Conservation (phyloP, 1,140 invertebrate species). For the Nilaparvata lugens region DNA sequence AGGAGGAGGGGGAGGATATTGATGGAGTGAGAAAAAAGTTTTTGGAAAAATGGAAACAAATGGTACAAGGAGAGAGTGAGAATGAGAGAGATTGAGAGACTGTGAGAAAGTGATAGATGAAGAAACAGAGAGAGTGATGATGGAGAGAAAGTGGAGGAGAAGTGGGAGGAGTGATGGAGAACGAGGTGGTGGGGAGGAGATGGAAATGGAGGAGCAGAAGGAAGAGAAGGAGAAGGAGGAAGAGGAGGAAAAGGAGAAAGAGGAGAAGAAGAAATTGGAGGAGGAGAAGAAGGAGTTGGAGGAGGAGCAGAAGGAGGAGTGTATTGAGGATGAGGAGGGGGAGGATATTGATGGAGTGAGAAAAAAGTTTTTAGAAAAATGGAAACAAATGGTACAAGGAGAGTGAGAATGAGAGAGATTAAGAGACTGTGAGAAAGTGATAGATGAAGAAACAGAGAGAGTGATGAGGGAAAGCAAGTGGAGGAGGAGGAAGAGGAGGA, state of each 20-base stretch:
- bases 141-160: no score
- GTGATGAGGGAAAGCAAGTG: not conserved
- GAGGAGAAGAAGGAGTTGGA: not conserved
- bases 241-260: not conserved
- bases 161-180: not conserved
- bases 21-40: not conserved
- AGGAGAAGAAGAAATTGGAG: not conserved
- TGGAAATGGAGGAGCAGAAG: not conserved
- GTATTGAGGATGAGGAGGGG: no score
- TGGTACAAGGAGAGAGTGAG: not conserved
- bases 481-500: not conserved
- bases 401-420: no score
- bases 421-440: not conserved
- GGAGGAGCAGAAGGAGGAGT: not conserved
- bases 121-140: not conserved
- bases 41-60: no score
- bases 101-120: not conserved
- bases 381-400: not conserved
- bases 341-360: not conserved
- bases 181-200: not conserved
- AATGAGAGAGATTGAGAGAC: not conserved
- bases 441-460: not conserved
- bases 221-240: not conserved
- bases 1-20: no score
- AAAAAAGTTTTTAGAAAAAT: not conserved